Evolutionary conservation across 1,140 invertebrate species (phyloP), one percentile per base, ranked within the genome.

Genomic region (Leptinotarsa texana): DNA sequence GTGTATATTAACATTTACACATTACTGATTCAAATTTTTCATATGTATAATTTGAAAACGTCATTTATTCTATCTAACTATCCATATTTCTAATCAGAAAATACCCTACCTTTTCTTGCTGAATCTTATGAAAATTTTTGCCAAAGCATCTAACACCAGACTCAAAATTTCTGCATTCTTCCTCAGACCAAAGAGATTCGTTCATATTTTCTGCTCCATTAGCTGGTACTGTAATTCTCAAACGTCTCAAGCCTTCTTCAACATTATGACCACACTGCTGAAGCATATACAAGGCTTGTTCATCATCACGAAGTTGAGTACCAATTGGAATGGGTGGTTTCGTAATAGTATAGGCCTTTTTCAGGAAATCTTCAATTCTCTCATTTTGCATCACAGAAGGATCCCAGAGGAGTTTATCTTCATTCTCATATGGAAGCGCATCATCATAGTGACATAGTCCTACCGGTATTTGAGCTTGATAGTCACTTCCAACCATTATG

Each of bases 151-250:
- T 90, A 3, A 99, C 89, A 69, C 96, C 97, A 83, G 93, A 93
- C 88, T 99, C 97, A 88, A 99, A 99, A 87, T 97, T 97, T 76
- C 94, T 90, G 88, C 97, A 98, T 84, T 99, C 97, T 85, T 98
- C 97, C 85, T 98, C 97, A 18, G 96, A 98, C 97, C 97, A 99
- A 4, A 97, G 88, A 13, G 72, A 63, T 18, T 78, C 77, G 83
- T 94, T 95, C 85, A 93, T 92, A 0, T 92, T 90, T 76, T 93
- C 92, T 17, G 63, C 61, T 57, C 90, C 89, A 4, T 90, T 87
- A 1, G 92, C 90, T 22, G 93, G 87, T 18, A 91, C 90, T 83
- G 95, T 95, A 81, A 95, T 91, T 83, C 95, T 92, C 77, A 95
- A 90, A 70, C 95, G 89, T 75, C 96, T 86, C 66, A 98, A 85